Base-by-base conservation (phyloP, 1,140 invertebrate genomes). In the Cotesia chilonis region DNA sequence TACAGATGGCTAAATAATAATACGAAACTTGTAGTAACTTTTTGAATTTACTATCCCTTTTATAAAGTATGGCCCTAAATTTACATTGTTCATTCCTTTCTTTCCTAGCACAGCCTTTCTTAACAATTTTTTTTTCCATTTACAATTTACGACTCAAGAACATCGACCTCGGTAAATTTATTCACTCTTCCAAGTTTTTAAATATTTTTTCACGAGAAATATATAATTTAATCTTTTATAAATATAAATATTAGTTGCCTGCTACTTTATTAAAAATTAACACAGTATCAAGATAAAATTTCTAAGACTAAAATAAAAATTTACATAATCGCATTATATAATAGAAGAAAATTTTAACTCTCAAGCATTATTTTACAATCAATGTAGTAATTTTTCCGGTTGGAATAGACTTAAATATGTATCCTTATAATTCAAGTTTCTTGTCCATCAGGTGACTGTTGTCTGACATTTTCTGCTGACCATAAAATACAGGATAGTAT, bases 41-140 rank as follows among this genome's bases (percentile, higher is more conserved):
- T 6, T 47, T 9, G 41, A 61, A 61, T 61, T 61, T 61, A 61
- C 60, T 61, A 37, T 57, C 54, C 54, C 12, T 61, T 61, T 61
- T 28, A 47, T 47, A 47, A 47, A 47, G 41, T 5, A 47, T 47
- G 41, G 10, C 41, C 41, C 10, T 47, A 9, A 61, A 61, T 61
- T 61, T 61, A 35, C 60, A 61, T 61, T 61, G 60, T 61, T 28
- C 60, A 61, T 61, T 35, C 28, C 20, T 61, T 61, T 20, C 60
- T 35, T 12, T 57, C 6, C 5, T 57, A 9, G 20, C n/a, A 2
- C n/a, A 9, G 20, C 4, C 54, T 57, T 12, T 57, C 20, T 20
- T 20, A 12, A 35, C 14, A 35, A 4, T 61, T 28, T 61, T 9
- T 61, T 61, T 61, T 61, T 28, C 60, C 35, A 61, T 35, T 61